Evolutionary conservation across 2,888 invertebrate species (phyloP).

Genomic region (Yponomeuta cagnagella): DNA sequence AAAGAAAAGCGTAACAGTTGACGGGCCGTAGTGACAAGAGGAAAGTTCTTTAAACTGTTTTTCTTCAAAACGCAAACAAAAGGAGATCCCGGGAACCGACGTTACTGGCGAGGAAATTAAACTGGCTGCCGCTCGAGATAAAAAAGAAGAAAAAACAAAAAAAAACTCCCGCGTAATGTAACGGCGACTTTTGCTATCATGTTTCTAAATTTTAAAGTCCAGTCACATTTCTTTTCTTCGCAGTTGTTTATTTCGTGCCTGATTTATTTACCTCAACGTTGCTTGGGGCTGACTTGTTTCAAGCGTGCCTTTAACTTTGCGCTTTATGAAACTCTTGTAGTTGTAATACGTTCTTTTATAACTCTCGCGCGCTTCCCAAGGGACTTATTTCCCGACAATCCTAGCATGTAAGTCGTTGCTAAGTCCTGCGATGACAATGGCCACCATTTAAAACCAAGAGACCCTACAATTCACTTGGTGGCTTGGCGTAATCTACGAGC

Average conservation of each 20-base stretch:
- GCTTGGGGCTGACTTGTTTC: background rate
- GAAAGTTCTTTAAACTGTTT: constrained; percentile 37
- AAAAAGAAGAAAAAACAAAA: constrained; percentile 34
- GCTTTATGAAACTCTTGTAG: background rate
- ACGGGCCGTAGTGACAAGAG: constrained; percentile 14
- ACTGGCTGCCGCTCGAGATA: constrained; percentile 34
- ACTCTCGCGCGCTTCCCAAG: background rate
- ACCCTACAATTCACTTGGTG: background rate
- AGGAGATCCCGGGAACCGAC: constrained; percentile 27
- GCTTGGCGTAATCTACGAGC: constrained; percentile 12
- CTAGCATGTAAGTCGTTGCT: background rate
- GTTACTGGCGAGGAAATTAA: constrained; percentile 41
- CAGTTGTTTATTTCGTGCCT: constrained; percentile 5
- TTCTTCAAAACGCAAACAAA: constrained; percentile 50
- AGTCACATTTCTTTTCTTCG: constrained; percentile 5
- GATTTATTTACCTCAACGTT: constrained; percentile 6
- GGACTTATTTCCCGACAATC: background rate
- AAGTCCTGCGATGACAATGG: background rate
- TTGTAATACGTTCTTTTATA: background rate
- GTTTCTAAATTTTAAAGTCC: constrained; percentile 16
- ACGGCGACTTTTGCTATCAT: constrained; percentile 15
- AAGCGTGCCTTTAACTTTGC: background rate
- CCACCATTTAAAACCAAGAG: background rate
- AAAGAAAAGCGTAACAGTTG: constrained; percentile 5
- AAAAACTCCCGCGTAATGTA: constrained; percentile 29